These are phyloP conservation scores for Mycteria americana DNA, from an alignment of 2,797 vertebrate species.

Conservation along the genomic window DNA sequence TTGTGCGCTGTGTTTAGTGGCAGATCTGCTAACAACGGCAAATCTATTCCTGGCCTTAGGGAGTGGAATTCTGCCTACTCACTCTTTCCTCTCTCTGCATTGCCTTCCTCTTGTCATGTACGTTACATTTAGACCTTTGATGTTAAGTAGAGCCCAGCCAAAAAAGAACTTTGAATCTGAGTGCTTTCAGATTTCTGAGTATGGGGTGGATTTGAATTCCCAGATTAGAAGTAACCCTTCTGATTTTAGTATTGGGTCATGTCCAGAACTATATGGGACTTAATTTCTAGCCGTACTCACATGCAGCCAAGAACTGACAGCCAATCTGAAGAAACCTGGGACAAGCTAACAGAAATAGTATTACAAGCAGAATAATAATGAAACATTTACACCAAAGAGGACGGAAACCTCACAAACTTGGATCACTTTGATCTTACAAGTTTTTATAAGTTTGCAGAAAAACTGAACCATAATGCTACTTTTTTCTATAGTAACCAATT, in stretches of 20 bases:
- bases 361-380: background rate
- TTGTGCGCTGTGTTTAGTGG: background rate
- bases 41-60: conserved; percentile 33
- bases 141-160: background rate
- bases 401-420: background rate
- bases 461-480: background rate
- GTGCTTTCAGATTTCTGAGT: background rate
- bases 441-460: background rate
- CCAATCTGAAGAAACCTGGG: background rate
- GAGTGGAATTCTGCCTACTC: conserved; percentile 43
- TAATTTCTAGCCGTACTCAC: background rate
- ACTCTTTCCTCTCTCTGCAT: background rate
- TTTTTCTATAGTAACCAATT: background rate
- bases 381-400: background rate
- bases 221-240: background rate
- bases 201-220: background rate
- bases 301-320: background rate
- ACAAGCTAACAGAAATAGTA: background rate
- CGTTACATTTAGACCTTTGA: background rate
- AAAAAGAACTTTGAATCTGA: background rate
- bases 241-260: background rate
- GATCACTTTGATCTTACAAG: background rate
- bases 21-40: conserved; percentile 42
- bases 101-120: background rate
- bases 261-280: conserved; percentile 39